These are phyloP conservation scores for Hetaerina titia DNA, from an alignment of 2,888 invertebrate genomes.

Conservation along the genomic window DNA sequence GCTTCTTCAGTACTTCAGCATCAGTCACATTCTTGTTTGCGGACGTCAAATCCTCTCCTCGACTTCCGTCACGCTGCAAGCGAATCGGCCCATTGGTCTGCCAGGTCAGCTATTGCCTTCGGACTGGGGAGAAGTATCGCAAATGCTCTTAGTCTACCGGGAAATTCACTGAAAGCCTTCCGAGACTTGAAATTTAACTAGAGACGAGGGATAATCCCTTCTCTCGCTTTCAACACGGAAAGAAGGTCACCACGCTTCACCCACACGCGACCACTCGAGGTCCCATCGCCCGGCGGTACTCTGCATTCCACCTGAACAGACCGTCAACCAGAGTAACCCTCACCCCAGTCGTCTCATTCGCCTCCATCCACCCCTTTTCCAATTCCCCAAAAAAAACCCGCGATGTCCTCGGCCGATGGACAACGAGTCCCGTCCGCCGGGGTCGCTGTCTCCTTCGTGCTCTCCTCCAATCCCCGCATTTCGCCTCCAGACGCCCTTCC, in stretches of 20 bases:
- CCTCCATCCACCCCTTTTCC: not conserved
- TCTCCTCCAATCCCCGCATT: not conserved
- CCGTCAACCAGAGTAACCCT: not conserved
- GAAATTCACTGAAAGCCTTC: not conserved
- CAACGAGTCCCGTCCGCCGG: not conserved
- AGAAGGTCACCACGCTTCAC: not conserved
- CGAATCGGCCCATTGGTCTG: too few relatives aligned
- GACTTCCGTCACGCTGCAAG: too few relatives aligned
- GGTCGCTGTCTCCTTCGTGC: not conserved
- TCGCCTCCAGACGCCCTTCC: not conserved
- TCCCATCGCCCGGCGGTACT: not conserved
- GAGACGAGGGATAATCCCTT: not conserved
- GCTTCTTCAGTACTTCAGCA: too few relatives aligned
- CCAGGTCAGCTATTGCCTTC: not conserved
- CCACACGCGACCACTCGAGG: not conserved
- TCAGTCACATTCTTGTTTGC: too few relatives aligned
- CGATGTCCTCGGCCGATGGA: not conserved
- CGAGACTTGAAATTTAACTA: not conserved
- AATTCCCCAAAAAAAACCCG: not conserved
- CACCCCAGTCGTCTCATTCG: not conserved
- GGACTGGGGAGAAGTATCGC: not conserved
- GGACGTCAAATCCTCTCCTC: too few relatives aligned
- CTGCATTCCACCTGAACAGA: not conserved
- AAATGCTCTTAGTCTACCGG: not conserved
- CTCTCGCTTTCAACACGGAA: not conserved